phyloP scores from a whole-genome alignment of 2,797 vertebrate genomes.

The Paramormyrops hopkinsi region DNA sequence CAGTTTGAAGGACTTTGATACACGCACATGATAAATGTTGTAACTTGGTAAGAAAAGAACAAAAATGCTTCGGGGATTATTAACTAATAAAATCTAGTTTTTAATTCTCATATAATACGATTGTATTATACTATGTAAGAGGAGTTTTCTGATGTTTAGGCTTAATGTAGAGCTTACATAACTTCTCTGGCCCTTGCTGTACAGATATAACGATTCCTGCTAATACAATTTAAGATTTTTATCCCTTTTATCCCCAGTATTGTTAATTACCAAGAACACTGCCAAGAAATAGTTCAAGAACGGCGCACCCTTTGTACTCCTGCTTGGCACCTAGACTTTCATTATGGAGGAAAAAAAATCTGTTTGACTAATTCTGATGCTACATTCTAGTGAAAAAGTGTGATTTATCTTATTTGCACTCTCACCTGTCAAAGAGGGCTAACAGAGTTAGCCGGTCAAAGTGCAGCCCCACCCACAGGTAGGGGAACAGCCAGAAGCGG shows the following conservation, averaged over 20 bases:
- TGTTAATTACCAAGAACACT: background rate
- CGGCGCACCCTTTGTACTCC: background rate
- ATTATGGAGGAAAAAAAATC: background rate
- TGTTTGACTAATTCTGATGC: background rate
- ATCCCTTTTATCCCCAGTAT: background rate
- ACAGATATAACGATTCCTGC: background rate
- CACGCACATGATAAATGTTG: background rate
- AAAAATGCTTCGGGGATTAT: background rate
- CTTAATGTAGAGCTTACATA: background rate
- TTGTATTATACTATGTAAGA: background rate
- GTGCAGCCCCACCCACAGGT: slow-evolving; percentile 91
- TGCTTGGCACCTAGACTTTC: background rate
- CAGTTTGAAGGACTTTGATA: background rate
- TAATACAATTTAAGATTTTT: background rate
- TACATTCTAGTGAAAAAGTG: background rate
- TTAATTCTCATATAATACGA: background rate
- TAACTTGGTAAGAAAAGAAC: background rate
- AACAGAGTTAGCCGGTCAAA: slow-evolving; percentile 95
- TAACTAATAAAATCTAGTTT: background rate
- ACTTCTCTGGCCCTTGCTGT: background rate
- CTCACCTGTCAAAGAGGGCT: slow-evolving; percentile 91
- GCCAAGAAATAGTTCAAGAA: background rate
- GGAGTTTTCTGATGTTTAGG: background rate
- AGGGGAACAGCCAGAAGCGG: slow-evolving; percentile 90
- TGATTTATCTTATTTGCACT: background rate